Evolutionary conservation across 2,113 vertebrate species (phyloP).

Genomic region (Urocitellus parryii): DNA sequence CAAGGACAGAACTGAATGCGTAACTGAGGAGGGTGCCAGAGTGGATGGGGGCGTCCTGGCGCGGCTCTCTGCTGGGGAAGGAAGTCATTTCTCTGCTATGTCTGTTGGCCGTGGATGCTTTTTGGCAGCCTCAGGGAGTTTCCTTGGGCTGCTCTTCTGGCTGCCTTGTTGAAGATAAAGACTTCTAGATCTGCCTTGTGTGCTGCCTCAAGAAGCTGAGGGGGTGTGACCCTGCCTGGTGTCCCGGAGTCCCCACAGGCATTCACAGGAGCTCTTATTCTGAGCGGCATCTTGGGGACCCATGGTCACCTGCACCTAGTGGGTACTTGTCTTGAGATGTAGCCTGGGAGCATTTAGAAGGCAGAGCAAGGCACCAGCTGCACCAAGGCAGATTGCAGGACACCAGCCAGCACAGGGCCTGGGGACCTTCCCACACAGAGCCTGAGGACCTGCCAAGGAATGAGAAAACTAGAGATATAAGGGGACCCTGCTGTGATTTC

Average conservation of each 20-base stretch:
- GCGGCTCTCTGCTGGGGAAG: background rate
- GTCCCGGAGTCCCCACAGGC: background rate
- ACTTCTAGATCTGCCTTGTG: background rate
- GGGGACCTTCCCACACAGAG: background rate
- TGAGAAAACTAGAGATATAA: background rate
- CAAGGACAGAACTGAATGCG: background rate
- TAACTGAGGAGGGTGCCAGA: background rate
- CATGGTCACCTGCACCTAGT: background rate
- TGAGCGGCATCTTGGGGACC: background rate
- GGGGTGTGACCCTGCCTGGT: background rate
- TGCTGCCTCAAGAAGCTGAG: background rate
- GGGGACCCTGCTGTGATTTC: no score
- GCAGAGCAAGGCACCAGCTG: background rate
- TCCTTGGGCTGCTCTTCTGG: background rate
- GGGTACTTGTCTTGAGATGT: background rate
- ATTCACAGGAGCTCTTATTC: background rate
- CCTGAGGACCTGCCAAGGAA: background rate
- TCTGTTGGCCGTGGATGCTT: slow-evolving; percentile 2
- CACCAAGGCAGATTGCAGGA: background rate
- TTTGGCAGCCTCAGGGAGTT: background rate
- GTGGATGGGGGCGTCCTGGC: background rate
- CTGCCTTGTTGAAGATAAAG: background rate
- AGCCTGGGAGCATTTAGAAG: background rate
- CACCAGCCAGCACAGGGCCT: background rate
- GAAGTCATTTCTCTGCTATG: background rate